phyloP scores from a whole-genome alignment of 1,140 invertebrate genomes.

The Sycophaga agraensis region DNA sequence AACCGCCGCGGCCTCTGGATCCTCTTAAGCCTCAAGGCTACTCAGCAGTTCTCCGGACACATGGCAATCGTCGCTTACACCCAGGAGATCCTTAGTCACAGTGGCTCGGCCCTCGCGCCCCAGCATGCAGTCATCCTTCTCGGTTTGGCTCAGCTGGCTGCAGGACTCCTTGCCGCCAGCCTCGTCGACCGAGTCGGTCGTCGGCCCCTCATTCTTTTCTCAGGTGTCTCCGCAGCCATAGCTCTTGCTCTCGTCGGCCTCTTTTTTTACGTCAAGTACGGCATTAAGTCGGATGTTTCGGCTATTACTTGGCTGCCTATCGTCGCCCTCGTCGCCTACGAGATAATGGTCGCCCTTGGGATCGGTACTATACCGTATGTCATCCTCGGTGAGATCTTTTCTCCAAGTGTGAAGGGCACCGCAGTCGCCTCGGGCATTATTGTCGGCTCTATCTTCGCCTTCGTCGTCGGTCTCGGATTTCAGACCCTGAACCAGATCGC shows the following conservation, averaged over 20 bases:
- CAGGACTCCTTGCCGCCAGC: constrained; percentile 63
- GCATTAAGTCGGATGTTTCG: constrained; percentile 36
- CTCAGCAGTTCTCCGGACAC: constrained; percentile 76
- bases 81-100: constrained; percentile 71
- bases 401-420: constrained; percentile 58
- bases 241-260: constrained; percentile 58
- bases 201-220: constrained; percentile 67
- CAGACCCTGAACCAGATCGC: constrained; percentile 57
- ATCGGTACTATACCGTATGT: constrained; percentile 65
- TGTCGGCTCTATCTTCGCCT: constrained; percentile 58
- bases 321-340: constrained; percentile 42
- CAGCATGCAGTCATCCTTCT: constrained; percentile 66
- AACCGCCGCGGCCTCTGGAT: constrained; percentile 70
- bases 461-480: constrained; percentile 63
- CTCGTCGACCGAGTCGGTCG: constrained; percentile 73
- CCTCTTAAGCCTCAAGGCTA: constrained; percentile 66
- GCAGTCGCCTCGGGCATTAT: constrained; percentile 51
- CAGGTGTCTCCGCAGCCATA: constrained; percentile 60
- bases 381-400: constrained; percentile 63
- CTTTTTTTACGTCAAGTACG: constrained; percentile 56
- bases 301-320: constrained; percentile 47
- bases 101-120: constrained; percentile 59
- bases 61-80: constrained; percentile 76
- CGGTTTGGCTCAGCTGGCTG: constrained; percentile 68
- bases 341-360: constrained; percentile 50